Conservation (phyloP, 1,140 invertebrate genomes). For the Archivesica marissinica region DNA sequence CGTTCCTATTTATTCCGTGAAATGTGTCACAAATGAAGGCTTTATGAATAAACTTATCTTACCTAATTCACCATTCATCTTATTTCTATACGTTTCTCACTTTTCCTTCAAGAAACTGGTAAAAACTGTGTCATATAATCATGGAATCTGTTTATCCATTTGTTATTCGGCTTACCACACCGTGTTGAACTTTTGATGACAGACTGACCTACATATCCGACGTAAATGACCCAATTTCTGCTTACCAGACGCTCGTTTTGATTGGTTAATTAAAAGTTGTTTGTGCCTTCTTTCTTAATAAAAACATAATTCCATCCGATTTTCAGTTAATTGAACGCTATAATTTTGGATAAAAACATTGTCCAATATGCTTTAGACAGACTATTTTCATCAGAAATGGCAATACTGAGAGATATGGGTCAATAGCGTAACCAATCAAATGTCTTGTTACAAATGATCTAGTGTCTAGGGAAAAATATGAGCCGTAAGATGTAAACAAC, state of each 20-base stretch:
- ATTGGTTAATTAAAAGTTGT: slow-evolving; percentile 65
- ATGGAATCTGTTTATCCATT: slow-evolving; percentile 32
- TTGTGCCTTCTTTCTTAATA: slow-evolving; percentile 15
- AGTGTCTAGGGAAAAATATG: slow-evolving; percentile 63
- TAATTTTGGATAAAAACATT: background rate
- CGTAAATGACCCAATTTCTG: slow-evolving; percentile 63
- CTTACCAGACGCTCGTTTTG: slow-evolving; percentile 40
- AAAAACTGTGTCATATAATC: slow-evolving; percentile 13
- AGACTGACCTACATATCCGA: slow-evolving; percentile 68
- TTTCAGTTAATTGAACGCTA: background rate
- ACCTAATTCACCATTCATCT: background rate
- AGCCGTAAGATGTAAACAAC: slow-evolving; percentile 69
- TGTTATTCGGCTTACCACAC: slow-evolving; percentile 39
- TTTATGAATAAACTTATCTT: slow-evolving; percentile 1
- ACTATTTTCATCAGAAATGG: background rate
- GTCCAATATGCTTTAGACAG: background rate
- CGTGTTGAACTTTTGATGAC: slow-evolving; percentile 66
- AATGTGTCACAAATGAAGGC: background rate
- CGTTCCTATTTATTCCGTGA: background rate
- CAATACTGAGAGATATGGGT: slow-evolving; percentile 55
- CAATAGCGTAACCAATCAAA: slow-evolving; percentile 64
- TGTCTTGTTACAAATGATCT: slow-evolving; percentile 3
- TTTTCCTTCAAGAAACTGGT: background rate
- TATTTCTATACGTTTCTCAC: background rate
- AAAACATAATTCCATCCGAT: background rate